These are phyloP conservation scores for Micoletzkya japonica DNA, from an alignment of 2,888 invertebrate species.

Conservation along the genomic window DNA sequence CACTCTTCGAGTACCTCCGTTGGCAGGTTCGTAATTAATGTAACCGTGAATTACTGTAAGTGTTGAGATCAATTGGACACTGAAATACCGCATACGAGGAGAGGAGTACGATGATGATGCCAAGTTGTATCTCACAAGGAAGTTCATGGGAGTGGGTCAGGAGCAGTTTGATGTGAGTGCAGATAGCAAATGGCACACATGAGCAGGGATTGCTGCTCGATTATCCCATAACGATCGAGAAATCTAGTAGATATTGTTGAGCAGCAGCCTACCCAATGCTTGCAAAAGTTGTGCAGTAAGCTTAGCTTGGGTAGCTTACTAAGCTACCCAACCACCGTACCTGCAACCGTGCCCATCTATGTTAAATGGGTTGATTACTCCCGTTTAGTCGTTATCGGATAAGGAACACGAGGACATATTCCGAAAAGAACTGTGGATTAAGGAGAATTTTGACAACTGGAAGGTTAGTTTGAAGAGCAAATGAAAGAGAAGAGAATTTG, in stretches of 20 bases:
- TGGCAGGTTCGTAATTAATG: constrained; percentile 34
- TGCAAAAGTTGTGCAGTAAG: no score
- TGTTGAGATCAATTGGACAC: constrained; percentile 75
- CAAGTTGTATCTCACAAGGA: constrained; percentile 81
- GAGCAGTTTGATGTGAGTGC: constrained; percentile 69
- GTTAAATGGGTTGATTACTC: neutral
- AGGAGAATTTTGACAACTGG: constrained; percentile 79
- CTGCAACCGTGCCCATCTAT: no score
- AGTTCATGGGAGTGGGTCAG: constrained; percentile 72
- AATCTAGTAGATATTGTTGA: no score
- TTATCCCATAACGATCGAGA: no score
- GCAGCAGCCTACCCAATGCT: no score
- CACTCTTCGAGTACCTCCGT: constrained; percentile 72
- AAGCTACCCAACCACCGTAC: no score
- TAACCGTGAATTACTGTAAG: no score
- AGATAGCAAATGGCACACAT: no score
- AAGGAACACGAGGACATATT: constrained; percentile 77
- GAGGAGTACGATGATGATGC: constrained; percentile 81
- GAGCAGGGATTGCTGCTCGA: no score
- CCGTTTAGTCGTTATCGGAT: constrained; percentile 72
- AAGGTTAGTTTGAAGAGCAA: constrained; percentile 66
- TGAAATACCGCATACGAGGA: constrained; percentile 77
- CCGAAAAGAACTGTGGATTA: constrained; percentile 79
- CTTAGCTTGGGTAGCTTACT: no score
- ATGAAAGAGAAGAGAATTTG: neutral